Evolutionary conservation across 1,140 invertebrate genomes (phyloP).

Genomic region (Caenorhabditis inopinata): DNA sequence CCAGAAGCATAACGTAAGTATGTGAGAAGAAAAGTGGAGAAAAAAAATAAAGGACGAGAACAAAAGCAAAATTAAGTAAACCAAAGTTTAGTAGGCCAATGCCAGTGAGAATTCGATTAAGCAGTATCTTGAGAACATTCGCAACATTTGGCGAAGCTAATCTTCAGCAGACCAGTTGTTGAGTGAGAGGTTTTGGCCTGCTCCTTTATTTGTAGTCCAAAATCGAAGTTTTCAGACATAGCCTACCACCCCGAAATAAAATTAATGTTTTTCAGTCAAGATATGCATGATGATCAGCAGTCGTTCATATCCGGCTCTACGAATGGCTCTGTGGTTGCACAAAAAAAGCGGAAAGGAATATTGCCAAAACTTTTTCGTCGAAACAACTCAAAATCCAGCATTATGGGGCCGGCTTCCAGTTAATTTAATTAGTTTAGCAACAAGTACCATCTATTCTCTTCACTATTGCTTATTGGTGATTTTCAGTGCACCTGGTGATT

Average conservation of each 20-base stretch:
- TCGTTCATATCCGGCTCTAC: neutral
- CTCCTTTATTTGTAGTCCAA: no score
- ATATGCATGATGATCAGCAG: neutral
- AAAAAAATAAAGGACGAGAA: no score
- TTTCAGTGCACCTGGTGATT: constrained; percentile 17
- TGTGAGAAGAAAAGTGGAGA: no score
- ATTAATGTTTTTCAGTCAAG: constrained; percentile 4
- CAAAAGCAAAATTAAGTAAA: no score
- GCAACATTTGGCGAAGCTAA: no score
- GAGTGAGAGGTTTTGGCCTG: no score
- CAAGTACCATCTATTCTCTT: neutral
- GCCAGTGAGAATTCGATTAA: no score
- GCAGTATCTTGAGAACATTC: no score
- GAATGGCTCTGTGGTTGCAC: neutral
- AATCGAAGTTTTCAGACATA: no score
- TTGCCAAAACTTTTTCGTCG: neutral
- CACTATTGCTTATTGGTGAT: neutral
- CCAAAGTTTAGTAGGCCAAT: no score
- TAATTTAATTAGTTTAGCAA: neutral
- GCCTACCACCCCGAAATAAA: no score
- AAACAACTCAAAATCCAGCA: neutral
- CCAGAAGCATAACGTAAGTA: neutral
- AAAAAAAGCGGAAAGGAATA: constrained; percentile 11
- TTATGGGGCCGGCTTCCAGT: neutral
- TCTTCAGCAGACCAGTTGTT: no score